These are phyloP conservation scores for Dinomys branickii DNA, from an alignment of 2,113 vertebrate genomes.

Conservation along the genomic window DNA sequence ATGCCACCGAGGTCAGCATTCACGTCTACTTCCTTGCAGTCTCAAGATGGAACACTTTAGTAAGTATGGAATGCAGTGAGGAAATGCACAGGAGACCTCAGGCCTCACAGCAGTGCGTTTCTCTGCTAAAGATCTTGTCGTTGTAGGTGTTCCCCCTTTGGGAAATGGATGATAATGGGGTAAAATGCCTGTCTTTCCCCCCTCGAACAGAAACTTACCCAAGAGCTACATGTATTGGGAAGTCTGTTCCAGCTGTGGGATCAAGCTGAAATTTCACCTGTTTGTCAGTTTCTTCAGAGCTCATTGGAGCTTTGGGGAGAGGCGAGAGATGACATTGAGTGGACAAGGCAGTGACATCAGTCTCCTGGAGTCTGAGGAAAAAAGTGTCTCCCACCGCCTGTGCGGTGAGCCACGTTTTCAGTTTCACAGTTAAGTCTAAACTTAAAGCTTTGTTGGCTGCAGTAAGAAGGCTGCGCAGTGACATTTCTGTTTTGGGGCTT, in stretches of 20 bases:
- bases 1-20: not conserved
- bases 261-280: slow-evolving; percentile 52
- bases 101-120: not conserved
- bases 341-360: slow-evolving; percentile 50
- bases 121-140: not conserved
- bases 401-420: slow-evolving; percentile 23
- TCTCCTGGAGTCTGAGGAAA: slow-evolving; percentile 35
- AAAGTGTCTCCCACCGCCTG: not conserved
- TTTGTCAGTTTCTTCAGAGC: slow-evolving; percentile 39
- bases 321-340: slow-evolving; percentile 18
- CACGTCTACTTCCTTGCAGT: not conserved
- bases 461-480: slow-evolving; percentile 51
- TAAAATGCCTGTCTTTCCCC: not conserved
- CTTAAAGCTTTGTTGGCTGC: slow-evolving; percentile 49
- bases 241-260: not conserved
- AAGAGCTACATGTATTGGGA: not conserved
- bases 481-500: slow-evolving; percentile 64
- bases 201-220: not conserved
- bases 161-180: not conserved
- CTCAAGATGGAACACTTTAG: not conserved
- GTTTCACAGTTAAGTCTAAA: slow-evolving; percentile 57
- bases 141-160: not conserved
- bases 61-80: not conserved
- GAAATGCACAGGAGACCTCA: not conserved
- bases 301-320: slow-evolving; percentile 48